phyloP scores from a whole-genome alignment of 2,888 invertebrate species.

The Xestia xanthographa region DNA sequence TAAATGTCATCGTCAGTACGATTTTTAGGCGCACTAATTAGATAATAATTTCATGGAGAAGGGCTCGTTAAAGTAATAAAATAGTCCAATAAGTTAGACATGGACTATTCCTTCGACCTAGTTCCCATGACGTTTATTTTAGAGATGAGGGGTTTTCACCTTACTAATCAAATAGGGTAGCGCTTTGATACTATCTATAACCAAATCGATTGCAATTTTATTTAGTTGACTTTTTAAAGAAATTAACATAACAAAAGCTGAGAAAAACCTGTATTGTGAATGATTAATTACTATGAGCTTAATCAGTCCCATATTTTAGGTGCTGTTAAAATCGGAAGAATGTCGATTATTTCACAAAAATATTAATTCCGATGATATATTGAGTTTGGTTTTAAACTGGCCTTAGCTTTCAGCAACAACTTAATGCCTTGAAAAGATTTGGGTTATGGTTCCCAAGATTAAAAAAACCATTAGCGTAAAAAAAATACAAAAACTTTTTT shows the following conservation, averaged over 20 bases:
- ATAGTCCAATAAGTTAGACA: constrained; percentile 77
- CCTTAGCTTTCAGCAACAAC: background rate
- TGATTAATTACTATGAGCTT: background rate
- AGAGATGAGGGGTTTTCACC: constrained; percentile 61
- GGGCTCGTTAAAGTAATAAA: constrained; percentile 70
- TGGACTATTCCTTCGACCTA: constrained; percentile 85
- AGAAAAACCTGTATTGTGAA: background rate
- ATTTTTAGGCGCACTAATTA: constrained; percentile 67
- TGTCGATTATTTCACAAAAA: background rate
- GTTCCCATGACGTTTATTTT: constrained; percentile 83
- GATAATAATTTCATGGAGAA: constrained; percentile 70
- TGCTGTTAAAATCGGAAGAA: background rate
- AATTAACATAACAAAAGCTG: background rate
- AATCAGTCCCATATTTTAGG: background rate
- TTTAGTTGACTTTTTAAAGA: background rate
- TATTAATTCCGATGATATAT: background rate
- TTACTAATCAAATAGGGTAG: constrained; percentile 56
- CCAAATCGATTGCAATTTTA: background rate
- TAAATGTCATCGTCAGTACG: constrained; percentile 75
- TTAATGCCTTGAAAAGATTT: background rate
- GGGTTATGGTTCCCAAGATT: background rate
- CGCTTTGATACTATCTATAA: constrained; percentile 27
- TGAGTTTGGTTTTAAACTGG: background rate
- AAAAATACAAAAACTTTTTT: background rate
- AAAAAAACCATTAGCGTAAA: background rate